Conservation (phyloP, 2,797 vertebrate genomes). For the Pogonophryne albipinna region DNA sequence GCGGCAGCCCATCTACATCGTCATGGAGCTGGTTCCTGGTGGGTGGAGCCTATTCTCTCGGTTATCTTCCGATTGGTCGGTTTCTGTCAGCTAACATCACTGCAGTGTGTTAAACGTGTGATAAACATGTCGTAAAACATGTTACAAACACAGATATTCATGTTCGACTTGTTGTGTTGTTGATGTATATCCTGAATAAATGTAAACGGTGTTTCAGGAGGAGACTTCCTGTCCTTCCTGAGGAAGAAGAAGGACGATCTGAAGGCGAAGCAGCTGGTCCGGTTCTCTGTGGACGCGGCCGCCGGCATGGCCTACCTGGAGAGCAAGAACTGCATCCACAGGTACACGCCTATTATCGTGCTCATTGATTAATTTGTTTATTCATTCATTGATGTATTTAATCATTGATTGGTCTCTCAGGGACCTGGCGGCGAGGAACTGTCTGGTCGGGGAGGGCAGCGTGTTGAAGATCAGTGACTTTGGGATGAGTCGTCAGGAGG, state of each 20-base stretch:
- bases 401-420: slow-evolving; percentile 72
- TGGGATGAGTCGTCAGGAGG: slow-evolving; percentile 98
- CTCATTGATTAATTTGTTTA: too few relatives aligned
- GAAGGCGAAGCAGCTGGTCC: slow-evolving; percentile 94
- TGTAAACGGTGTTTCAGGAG: slow-evolving; percentile 81
- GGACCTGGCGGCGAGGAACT: slow-evolving; percentile 97
- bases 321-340: slow-evolving; percentile 97
- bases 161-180: too few relatives aligned
- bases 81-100: not conserved
- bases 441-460: slow-evolving; percentile 93
- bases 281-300: slow-evolving; percentile 93
- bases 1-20: slow-evolving; percentile 96
- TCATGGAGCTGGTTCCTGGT: slow-evolving; percentile 98
- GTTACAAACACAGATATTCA: too few relatives aligned
- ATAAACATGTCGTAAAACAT: slow-evolving; percentile 45
- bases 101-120: too few relatives aligned
- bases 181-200: too few relatives aligned
- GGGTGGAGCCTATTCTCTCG: slow-evolving; percentile 24
- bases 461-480: slow-evolving; percentile 98
- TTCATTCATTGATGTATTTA: too few relatives aligned
- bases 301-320: slow-evolving; percentile 96
- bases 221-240: slow-evolving; percentile 96
- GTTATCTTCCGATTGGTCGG: not conserved
- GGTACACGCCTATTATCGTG: slow-evolving; percentile 71
- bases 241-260: slow-evolving; percentile 97